Evolutionary conservation across 2,888 invertebrate species (phyloP).

Genomic region (Punctoribates punctum): DNA sequence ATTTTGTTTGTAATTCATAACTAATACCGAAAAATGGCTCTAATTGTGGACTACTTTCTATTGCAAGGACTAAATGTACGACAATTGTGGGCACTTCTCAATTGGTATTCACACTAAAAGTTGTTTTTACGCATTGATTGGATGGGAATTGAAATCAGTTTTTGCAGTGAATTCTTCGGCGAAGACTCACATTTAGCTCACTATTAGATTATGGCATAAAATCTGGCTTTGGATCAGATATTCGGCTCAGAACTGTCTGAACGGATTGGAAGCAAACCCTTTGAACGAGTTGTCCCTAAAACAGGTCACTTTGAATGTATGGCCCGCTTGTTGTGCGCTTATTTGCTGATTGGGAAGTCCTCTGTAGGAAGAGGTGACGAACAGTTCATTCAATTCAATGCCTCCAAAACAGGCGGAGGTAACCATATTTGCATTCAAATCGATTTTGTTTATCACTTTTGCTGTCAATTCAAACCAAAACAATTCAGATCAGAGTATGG

Average conservation of each 20-base stretch:
- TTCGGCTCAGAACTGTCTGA: neutral
- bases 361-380: constrained; percentile 63
- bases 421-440: constrained; percentile 49
- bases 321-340: constrained; percentile 23
- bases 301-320: constrained; percentile 27
- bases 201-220: neutral
- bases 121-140: no score
- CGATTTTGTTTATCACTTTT: constrained; percentile 18
- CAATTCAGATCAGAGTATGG: no score
- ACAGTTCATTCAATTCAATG: constrained; percentile 63
- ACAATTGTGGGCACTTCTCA: no score
- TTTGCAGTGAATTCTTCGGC: no score
- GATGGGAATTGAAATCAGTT: no score
- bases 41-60: no score
- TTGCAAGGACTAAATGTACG: no score
- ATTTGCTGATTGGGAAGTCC: constrained; percentile 56
- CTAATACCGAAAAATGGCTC: no score
- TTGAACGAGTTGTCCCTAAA: constrained; percentile 19
- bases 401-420: constrained; percentile 73
- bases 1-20: no score
- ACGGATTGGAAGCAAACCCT: neutral
- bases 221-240: no score
- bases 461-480: neutral
- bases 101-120: no score
- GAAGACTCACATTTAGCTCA: neutral